These are phyloP conservation scores for Oikopleura dioica DNA, from an alignment of 23 tunicate genomes.

Conservation along the genomic window DNA sequence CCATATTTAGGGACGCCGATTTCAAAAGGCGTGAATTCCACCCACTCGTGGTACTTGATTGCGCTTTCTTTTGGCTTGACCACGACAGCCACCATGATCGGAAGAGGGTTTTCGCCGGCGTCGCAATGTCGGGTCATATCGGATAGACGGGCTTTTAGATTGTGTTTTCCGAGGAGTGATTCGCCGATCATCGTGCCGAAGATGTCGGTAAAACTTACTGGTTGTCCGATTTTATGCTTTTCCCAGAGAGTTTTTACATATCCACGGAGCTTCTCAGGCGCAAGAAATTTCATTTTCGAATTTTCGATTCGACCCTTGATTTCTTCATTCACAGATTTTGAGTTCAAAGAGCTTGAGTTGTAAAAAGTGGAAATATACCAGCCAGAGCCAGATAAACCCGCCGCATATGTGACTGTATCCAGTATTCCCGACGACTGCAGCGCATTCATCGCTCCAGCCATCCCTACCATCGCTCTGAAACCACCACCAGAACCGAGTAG, in stretches of 20 bases:
- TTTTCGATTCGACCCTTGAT: slow-evolving; percentile 19
- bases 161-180: neutral
- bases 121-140: neutral
- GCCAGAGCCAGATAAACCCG: slow-evolving; percentile 40
- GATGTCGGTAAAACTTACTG: slow-evolving; percentile 46
- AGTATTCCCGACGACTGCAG: slow-evolving; percentile 32
- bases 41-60: slow-evolving; percentile 31
- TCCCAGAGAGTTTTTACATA: slow-evolving; percentile 20
- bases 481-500: slow-evolving; percentile 60
- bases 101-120: slow-evolving; percentile 2
- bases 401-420: slow-evolving; percentile 29
- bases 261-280: slow-evolving; percentile 25
- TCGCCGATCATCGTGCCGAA: slow-evolving; percentile 52
- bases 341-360: slow-evolving; percentile 25
- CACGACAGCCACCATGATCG: neutral
- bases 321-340: slow-evolving; percentile 20
- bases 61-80: slow-evolving; percentile 8
- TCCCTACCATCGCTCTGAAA: slow-evolving; percentile 48
- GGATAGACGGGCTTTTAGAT: neutral
- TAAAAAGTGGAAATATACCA: slow-evolving; percentile 52
- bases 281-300: slow-evolving; percentile 24
- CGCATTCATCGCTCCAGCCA: slow-evolving; percentile 52
- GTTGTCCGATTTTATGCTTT: neutral
- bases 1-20: slow-evolving; percentile 74
- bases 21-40: slow-evolving; percentile 51